Conservation (phyloP, 1,140 invertebrate species). For the Cydia strobilella region DNA sequence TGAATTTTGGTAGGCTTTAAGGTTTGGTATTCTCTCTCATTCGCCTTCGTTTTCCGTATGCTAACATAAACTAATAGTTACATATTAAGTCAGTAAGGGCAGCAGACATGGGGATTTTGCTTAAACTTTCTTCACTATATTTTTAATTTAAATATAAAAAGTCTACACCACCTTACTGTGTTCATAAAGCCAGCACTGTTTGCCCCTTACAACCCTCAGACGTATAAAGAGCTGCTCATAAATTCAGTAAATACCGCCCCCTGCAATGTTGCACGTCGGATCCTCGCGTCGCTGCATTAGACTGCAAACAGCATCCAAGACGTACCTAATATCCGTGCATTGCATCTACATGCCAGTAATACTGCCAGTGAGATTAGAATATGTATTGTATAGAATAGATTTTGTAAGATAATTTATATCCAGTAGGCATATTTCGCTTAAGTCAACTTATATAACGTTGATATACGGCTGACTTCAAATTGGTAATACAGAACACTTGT, state of each 20-base stretch:
- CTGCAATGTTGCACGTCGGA: constrained; percentile 20
- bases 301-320: constrained; percentile 16
- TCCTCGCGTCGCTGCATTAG: constrained; percentile 19
- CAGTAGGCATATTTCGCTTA: neutral
- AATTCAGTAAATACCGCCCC: constrained; percentile 16
- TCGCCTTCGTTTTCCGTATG: no score
- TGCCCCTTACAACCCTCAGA: neutral
- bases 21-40: no score
- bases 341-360: neutral
- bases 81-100: no score
- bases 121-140: neutral
- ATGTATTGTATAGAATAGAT: neutral
- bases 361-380: neutral
- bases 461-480: no score
- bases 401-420: neutral
- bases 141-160: constrained; percentile 8
- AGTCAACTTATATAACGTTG: neutral
- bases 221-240: constrained; percentile 12
- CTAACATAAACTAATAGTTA: no score
- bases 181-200: constrained; percentile 3
- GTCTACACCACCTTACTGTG: neutral
- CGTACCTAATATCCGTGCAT: constrained; percentile 13
- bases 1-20: no score
- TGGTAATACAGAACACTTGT: no score
- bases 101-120: neutral